phyloP scores from a whole-genome alignment of 2,888 invertebrate genomes.

The Cantharis flavilabris region DNA sequence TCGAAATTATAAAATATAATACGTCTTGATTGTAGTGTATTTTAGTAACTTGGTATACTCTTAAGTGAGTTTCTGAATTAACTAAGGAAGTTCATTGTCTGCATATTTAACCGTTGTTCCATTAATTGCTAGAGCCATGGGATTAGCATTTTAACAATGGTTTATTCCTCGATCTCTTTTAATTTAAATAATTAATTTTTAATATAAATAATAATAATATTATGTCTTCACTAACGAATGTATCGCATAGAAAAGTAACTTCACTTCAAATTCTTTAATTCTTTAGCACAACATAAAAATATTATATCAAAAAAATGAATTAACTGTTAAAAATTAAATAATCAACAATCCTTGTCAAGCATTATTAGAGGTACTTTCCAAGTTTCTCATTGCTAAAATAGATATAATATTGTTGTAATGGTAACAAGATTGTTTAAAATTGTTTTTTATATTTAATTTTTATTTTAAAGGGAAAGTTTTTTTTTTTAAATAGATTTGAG shows the following conservation, averaged over 20 bases:
- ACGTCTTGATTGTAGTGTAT: not conserved
- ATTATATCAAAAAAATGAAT: not conserved
- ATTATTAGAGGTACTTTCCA: too few relatives aligned
- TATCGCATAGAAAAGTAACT: not conserved
- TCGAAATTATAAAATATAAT: not conserved
- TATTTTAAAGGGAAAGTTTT: too few relatives aligned
- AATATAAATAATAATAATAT: not conserved
- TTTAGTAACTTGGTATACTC: not conserved
- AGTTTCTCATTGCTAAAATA: too few relatives aligned
- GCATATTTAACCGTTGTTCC: conserved; percentile 21
- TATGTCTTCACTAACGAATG: not conserved
- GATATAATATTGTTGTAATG: too few relatives aligned
- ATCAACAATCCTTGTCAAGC: too few relatives aligned
- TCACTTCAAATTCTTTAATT: not conserved
- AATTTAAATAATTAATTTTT: conserved; percentile 20
- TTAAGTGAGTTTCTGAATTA: conserved; percentile 4
- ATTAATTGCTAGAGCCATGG: conserved; percentile 18
- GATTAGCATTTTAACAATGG: conserved; percentile 21
- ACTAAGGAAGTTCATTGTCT: conserved; percentile 23
- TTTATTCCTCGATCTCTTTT: conserved; percentile 16
- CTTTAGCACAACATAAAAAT: not conserved
- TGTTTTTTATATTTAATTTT: too few relatives aligned
- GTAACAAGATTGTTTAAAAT: too few relatives aligned
- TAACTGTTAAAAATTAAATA: too few relatives aligned
- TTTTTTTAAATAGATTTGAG: too few relatives aligned